Percentiles rank a stretch among this genome's conserved stretches.
phyloP scores from a whole-genome alignment of 2,888 invertebrate species.

The Prenolepis imparis region DNA sequence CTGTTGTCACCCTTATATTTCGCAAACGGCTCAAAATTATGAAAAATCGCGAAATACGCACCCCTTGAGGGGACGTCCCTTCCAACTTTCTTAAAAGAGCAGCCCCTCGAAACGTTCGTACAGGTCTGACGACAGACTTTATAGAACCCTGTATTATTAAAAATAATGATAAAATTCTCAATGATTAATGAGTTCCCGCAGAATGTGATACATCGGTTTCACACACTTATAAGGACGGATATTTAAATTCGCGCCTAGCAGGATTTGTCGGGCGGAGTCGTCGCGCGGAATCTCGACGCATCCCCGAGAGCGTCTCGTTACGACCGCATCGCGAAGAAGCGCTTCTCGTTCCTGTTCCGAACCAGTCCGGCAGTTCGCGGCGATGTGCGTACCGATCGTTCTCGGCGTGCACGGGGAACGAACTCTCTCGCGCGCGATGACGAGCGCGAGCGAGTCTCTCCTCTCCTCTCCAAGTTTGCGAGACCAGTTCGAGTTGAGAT shows the following conservation, averaged over 20 bases:
- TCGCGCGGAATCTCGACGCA: slow-evolving; percentile 31
- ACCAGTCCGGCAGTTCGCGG: slow-evolving; percentile 59
- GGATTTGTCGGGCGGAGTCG: slow-evolving; percentile 11
- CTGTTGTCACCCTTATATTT: no score
- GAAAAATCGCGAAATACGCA: no score
- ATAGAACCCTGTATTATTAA: no score
- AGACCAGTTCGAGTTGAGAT: slow-evolving; percentile 67
- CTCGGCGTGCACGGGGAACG: slow-evolving; percentile 69
- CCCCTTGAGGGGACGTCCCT: no score
- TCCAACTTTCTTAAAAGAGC: no score
- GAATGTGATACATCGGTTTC: neutral
- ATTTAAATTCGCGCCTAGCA: slow-evolving; percentile 34
- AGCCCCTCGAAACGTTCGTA: no score
- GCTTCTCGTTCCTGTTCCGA: slow-evolving; percentile 68
- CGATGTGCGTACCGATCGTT: slow-evolving; percentile 60
- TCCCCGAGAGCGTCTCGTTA: slow-evolving; percentile 35
- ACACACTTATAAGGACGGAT: neutral
- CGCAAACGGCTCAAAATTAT: no score
- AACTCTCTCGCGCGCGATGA: slow-evolving; percentile 68
- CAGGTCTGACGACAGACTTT: no score
- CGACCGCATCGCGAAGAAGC: slow-evolving; percentile 44
- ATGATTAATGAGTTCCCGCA: neutral
- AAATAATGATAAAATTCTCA: neutral
- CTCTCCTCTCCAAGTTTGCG: slow-evolving; percentile 60
- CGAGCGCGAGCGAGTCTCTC: slow-evolving; percentile 57